Evolutionary conservation across 2,797 vertebrate species (phyloP), one percentile per base, ranked within the genome.

Genomic region (Semaprochilodus insignis): DNA sequence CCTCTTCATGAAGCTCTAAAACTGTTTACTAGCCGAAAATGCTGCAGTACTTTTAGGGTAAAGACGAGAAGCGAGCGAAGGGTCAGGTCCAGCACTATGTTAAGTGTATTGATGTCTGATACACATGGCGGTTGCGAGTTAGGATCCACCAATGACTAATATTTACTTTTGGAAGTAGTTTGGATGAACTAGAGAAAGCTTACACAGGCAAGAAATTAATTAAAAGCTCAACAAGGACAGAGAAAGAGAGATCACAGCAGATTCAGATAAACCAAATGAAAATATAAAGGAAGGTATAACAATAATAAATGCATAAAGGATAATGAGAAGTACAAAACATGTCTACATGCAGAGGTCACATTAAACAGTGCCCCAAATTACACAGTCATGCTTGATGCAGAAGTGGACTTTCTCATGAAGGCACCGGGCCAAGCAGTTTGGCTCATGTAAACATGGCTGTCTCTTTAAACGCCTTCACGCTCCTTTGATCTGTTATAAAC

Each of bases 61-160:
- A 51, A 72, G n/a, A 51, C 0, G 15, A 72, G 44, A 48, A 13
- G 44, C 2, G 34, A 44, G n/a, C 16, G 1, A 10, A 70, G 19
- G 21, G 66, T 40, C 36, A 40, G 19, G 1, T 16, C 15, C 40
- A 71, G 21, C 6, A 25, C 67, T 63, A n/a, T 4, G 63, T 55
- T 57, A 34, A 74, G 60, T 17, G 55, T 11, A 62, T 62, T 31
- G 11, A 52, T 44, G 34, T 8, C 54, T 60, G 21, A 59, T 59
- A 51, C 77, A 36, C 3, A 13, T 27, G 40, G 59, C 70, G 36
- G 51, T 34, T 44, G 40, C 5, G 4, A 19, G 25, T 73, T 54
- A 23, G 70, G 34, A 60, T 48, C 66, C 44, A 73, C 70, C 70
- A 73, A 16, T 60, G 34, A 59, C 73, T 60, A 75, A 75, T 75